These are phyloP conservation scores for Chrysodeixis includens DNA, from an alignment of 2,888 invertebrate species.

Conservation along the genomic window DNA sequence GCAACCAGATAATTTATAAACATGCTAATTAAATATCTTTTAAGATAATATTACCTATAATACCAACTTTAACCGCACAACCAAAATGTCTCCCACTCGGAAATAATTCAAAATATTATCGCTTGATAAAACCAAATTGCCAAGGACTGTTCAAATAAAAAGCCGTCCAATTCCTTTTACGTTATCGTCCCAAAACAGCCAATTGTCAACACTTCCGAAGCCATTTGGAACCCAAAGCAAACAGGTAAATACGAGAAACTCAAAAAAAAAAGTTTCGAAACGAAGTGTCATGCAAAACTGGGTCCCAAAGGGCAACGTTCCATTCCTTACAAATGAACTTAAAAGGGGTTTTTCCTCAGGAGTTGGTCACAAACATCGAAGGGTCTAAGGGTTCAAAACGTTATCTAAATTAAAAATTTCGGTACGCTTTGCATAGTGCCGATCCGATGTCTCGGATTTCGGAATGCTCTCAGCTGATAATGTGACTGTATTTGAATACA, in stretches of 20 bases:
- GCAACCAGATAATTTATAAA: too few relatives aligned
- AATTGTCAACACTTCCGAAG: conserved; percentile 45
- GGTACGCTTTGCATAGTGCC: conserved; percentile 36
- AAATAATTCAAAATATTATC: neutral
- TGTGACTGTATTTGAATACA: neutral
- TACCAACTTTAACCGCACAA: too few relatives aligned
- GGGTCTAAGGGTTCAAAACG: conserved; percentile 50
- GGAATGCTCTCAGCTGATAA: neutral
- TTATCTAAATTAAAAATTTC: conserved; percentile 66
- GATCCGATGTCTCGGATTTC: conserved; percentile 19
- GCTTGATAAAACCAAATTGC: neutral
- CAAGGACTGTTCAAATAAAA: conserved; percentile 2
- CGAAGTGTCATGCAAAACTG: conserved; percentile 76
- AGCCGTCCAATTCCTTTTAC: neutral
- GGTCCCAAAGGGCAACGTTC: conserved; percentile 72
- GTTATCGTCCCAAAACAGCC: conserved; percentile 24
- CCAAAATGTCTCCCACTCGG: neutral
- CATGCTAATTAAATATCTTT: too few relatives aligned
- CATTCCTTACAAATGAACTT: conserved; percentile 82
- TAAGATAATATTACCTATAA: too few relatives aligned
- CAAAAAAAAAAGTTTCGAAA: conserved; percentile 54
- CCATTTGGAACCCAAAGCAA: conserved; percentile 42
- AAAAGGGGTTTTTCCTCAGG: conserved; percentile 76
- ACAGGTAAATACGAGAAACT: conserved; percentile 45
- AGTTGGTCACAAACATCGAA: conserved; percentile 64